Conservation (phyloP, 35 echinoderm and acorn worm species). For the Patiria miniata region DNA sequence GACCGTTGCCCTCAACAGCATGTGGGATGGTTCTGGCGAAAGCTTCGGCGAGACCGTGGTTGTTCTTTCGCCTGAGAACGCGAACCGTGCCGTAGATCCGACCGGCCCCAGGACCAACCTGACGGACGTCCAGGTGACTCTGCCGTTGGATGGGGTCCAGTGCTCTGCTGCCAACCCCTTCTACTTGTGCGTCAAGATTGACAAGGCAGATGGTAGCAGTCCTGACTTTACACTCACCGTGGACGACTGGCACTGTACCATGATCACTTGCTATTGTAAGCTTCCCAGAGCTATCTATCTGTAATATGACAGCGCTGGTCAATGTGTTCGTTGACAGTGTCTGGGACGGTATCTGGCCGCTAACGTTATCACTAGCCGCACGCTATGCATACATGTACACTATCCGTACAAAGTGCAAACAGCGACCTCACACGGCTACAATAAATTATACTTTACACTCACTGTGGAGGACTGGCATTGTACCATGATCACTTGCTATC, state of each 20-base stretch:
- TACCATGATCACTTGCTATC: background rate
- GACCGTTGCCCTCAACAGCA: background rate
- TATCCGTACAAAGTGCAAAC: too few relatives aligned
- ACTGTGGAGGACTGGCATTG: background rate
- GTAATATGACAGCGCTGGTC: too few relatives aligned
- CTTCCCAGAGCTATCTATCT: background rate
- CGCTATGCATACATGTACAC: too few relatives aligned
- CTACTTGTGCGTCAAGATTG: constrained; percentile 35
- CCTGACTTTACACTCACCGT: constrained; percentile 35
- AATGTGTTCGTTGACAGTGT: too few relatives aligned
- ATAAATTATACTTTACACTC: constrained; percentile 40
- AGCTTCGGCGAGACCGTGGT: background rate
- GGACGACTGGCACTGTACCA: background rate
- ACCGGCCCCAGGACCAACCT: background rate
- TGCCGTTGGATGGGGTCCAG: background rate
- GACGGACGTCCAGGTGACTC: background rate
- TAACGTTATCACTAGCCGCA: too few relatives aligned
- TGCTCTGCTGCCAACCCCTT: constrained; percentile 12
- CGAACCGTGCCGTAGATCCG: background rate
- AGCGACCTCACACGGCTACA: too few relatives aligned
- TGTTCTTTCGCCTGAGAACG: background rate
- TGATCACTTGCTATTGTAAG: constrained; percentile 13
- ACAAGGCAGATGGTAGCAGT: constrained; percentile 3
- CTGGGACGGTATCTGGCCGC: too few relatives aligned
- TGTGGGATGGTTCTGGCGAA: background rate